A percentile compares a stretch with the other conserved stretches of the same genome.
Conservation (phyloP, 2,113 vertebrate species). For the Penelope pileata region DNA sequence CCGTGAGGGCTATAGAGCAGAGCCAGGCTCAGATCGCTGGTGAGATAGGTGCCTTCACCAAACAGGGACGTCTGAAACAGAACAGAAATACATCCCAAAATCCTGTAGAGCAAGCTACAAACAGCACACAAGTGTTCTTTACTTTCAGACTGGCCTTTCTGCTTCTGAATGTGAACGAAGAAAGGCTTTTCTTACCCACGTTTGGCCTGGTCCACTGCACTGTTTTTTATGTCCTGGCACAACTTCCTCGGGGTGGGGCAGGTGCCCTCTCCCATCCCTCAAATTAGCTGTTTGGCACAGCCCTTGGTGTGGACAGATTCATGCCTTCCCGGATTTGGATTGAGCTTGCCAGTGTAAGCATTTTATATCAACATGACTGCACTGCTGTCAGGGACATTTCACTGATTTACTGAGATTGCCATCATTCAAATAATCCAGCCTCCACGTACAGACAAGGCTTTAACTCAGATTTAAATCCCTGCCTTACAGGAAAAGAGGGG, state of each 20-base stretch:
- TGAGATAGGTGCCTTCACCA: conserved; percentile 97
- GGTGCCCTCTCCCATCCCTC: conserved; percentile 43
- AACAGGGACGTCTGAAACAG: conserved; percentile 91
- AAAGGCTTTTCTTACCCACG: background rate
- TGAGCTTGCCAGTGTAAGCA: conserved; percentile 20
- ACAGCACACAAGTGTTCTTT: background rate
- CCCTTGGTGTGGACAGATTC: conserved; percentile 36
- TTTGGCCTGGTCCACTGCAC: background rate
- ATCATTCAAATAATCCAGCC: background rate
- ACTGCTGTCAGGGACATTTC: background rate
- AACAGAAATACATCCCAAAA: background rate
- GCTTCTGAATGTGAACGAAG: background rate
- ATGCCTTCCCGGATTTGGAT: conserved; percentile 43
- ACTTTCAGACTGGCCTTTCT: background rate
- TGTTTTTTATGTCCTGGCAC: conserved; percentile 45
- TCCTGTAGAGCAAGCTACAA: background rate
- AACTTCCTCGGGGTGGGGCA: background rate
- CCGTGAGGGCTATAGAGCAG: conserved; percentile 94
- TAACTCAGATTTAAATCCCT: background rate
- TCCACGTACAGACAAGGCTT: background rate
- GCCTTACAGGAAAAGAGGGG: background rate
- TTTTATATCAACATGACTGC: conserved; percentile 34
- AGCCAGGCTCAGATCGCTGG: conserved; percentile 97
- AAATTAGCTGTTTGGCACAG: conserved; percentile 26
- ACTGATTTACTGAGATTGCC: background rate